Conservation (phyloP, 1,140 invertebrate species). For the Solenopsis fugax region DNA sequence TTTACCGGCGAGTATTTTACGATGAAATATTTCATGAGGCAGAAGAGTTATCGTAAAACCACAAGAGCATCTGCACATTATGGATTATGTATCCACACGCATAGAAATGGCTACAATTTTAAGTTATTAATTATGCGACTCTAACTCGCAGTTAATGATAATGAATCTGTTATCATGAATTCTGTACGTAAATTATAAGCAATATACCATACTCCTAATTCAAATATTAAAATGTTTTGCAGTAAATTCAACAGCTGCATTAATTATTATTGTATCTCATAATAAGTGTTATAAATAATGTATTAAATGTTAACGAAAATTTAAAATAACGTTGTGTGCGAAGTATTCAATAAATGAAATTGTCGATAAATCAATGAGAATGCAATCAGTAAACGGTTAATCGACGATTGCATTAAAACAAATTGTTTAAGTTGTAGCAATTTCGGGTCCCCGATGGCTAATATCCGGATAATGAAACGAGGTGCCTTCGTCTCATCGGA, state of each 20-base stretch:
- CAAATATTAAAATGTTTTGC: neutral
- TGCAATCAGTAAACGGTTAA: slow-evolving; percentile 77
- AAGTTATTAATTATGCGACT: slow-evolving; percentile 69
- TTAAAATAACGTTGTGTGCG: neutral
- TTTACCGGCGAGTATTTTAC: slow-evolving; percentile 52
- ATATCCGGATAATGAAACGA: slow-evolving; percentile 86
- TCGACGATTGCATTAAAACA: slow-evolving; percentile 85
- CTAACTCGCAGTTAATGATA: slow-evolving; percentile 64
- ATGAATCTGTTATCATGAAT: slow-evolving; percentile 61
- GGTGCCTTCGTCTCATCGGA: slow-evolving; percentile 74
- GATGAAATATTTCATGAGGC: slow-evolving; percentile 47
- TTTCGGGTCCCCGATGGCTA: slow-evolving; percentile 86
- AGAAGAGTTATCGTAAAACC: slow-evolving; percentile 58
- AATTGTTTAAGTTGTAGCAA: slow-evolving; percentile 86
- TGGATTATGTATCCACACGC: slow-evolving; percentile 56
- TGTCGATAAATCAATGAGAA: slow-evolving; percentile 56
- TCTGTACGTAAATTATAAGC: slow-evolving; percentile 60
- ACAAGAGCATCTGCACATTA: slow-evolving; percentile 44
- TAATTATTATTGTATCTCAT: neutral
- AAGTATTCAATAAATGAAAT: slow-evolving; percentile 35
- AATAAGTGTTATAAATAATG: neutral
- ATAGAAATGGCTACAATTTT: slow-evolving; percentile 60
- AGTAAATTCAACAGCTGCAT: neutral
- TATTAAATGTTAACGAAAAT: neutral
- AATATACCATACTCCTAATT: neutral